phyloP scores from a whole-genome alignment of 2,888 invertebrate species.

The Chaetoderma sp. region DNA sequence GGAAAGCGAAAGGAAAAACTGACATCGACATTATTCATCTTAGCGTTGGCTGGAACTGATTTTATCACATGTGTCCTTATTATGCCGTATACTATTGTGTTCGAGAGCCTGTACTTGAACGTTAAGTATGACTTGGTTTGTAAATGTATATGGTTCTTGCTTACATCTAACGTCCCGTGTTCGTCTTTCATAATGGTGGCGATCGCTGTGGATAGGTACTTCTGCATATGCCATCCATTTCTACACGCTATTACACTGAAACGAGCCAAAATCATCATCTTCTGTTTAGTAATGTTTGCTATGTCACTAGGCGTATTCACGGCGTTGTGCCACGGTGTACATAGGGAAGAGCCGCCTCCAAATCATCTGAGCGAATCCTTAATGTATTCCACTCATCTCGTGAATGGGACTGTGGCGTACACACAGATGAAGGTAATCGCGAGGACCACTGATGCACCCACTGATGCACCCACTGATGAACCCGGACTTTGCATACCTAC shows the following conservation, averaged over 20 bases:
- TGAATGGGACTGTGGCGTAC: no score
- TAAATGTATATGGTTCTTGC: constrained; percentile 59
- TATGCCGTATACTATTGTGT: constrained; percentile 50
- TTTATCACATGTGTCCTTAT: constrained; percentile 55
- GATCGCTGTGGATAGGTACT: constrained; percentile 63
- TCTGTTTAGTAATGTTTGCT: constrained; percentile 47
- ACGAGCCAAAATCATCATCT: constrained; percentile 45
- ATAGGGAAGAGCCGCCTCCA: no score
- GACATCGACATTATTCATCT: constrained; percentile 64
- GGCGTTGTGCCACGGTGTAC: constrained; percentile 47
- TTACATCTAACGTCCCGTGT: constrained; percentile 58
- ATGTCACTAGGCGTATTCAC: constrained; percentile 54
- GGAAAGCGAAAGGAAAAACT: constrained; percentile 52
- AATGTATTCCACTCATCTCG: no score
- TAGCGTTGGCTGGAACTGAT: constrained; percentile 55
- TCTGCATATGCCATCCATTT: constrained; percentile 62
- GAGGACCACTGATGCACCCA: no score
- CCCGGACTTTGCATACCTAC: no score
- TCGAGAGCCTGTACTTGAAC: constrained; percentile 42
- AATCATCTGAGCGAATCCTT: no score
- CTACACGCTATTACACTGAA: constrained; percentile 48
- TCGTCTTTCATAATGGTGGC: constrained; percentile 63
- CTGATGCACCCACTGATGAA: no score
- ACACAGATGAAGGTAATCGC: no score
- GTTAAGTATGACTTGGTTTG: constrained; percentile 51